These are phyloP conservation scores for Halocynthia aurantium DNA, from an alignment of 23 tunicate species.

Conservation along the genomic window DNA sequence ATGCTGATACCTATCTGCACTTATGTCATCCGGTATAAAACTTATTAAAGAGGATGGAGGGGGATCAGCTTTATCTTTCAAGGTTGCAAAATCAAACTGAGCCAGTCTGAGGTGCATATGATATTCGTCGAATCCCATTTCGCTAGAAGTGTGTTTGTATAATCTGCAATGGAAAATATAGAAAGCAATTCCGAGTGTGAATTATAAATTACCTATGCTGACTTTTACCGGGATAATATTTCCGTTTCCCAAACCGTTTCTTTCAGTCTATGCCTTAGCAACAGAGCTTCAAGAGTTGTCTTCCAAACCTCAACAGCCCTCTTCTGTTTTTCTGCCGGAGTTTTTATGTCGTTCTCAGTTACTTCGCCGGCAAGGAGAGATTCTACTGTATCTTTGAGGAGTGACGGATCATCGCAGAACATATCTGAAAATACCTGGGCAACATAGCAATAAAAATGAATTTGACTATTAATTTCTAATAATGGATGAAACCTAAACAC, in stretches of 20 bases:
- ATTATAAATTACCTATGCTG: not conserved
- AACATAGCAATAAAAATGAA: not conserved
- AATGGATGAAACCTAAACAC: too few relatives aligned
- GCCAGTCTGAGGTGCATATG: constrained; percentile 68
- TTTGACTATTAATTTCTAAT: not conserved
- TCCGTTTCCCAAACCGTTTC: constrained; percentile 86
- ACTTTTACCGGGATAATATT: constrained; percentile 44
- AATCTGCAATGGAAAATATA: constrained; percentile 27
- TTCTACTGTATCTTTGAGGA: constrained; percentile 44
- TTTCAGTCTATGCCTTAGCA: constrained; percentile 56
- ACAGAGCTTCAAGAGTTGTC: constrained; percentile 39
- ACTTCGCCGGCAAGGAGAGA: constrained; percentile 18
- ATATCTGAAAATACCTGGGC: constrained; percentile 54
- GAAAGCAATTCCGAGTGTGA: not conserved
- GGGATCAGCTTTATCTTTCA: constrained; percentile 48
- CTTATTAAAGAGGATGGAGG: constrained; percentile 29
- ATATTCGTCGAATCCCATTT: constrained; percentile 72
- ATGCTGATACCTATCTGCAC: constrained; percentile 60
- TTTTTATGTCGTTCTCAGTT: not conserved
- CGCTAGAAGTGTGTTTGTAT: constrained; percentile 50
- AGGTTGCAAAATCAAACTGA: constrained; percentile 74
- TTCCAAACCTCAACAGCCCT: constrained; percentile 31
- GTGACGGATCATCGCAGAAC: constrained; percentile 43
- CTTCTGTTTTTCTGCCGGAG: constrained; percentile 10
- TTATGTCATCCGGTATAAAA: constrained; percentile 63